Conservation (phyloP, 2,113 vertebrate species). For the cattle (Bos taurus) region ARS-UCD2.0 NC_037344.1:55720501-55721000, state of each 20-base stretch:
- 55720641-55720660: accelerated
- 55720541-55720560: too few species aligned
- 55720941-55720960: not conserved
- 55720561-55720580: not conserved
- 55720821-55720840: not conserved
- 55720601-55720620: accelerated
- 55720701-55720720: not conserved
- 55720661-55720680: not conserved
- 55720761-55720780: not conserved
- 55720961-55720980: not conserved
- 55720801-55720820: not conserved
- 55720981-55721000: not conserved
- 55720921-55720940: not conserved
- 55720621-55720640: not conserved
- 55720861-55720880: not conserved
- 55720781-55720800: not conserved
- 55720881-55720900: not conserved
- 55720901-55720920: not conserved
- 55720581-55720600: not conserved
- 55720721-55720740: not conserved
- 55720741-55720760: not conserved
- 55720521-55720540: not conserved
- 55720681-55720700: not conserved
- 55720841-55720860: not conserved
- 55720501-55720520: not conserved